Evolutionary conservation across 2,113 vertebrate genomes (phyloP).

Genomic region (Antigone vipio): DNA sequence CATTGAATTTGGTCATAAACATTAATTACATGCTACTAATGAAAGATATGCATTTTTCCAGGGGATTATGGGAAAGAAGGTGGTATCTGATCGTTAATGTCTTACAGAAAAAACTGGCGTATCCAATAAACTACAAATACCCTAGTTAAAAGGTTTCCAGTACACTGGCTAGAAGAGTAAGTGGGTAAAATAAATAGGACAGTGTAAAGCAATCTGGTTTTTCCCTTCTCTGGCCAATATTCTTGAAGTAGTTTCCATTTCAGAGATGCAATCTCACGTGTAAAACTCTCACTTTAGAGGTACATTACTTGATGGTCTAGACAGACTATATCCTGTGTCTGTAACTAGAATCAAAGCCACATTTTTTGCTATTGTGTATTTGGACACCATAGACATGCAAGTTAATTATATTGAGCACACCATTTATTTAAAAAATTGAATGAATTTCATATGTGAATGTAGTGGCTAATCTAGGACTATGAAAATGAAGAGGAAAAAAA

Average conservation of each 20-base stretch:
- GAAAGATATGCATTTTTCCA: not conserved
- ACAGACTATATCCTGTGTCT: constrained; percentile 55
- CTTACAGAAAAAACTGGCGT: not conserved
- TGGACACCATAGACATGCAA: not conserved
- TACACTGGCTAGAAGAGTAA: not conserved
- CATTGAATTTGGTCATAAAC: not conserved
- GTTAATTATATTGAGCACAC: not conserved
- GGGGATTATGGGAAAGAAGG: not conserved
- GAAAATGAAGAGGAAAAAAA: not conserved
- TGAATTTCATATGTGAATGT: not conserved
- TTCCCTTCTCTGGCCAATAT: not conserved
- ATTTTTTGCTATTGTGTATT: constrained; percentile 32
- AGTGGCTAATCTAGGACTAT: not conserved
- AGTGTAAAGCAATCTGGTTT: not conserved
- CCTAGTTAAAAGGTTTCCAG: not conserved
- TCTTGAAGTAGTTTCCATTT: constrained; percentile 24
- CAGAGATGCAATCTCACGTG: constrained; percentile 37
- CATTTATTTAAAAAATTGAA: not conserved
- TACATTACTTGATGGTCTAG: constrained; percentile 45
- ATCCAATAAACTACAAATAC: not conserved
- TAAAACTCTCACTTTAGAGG: constrained; percentile 19
- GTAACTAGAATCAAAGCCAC: constrained; percentile 28
- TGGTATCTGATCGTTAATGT: not conserved
- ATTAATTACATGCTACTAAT: not conserved
- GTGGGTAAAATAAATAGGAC: not conserved